Base-by-base conservation (phyloP, 2,797 vertebrate species). In the Pseudomugil tenellus region DNA sequence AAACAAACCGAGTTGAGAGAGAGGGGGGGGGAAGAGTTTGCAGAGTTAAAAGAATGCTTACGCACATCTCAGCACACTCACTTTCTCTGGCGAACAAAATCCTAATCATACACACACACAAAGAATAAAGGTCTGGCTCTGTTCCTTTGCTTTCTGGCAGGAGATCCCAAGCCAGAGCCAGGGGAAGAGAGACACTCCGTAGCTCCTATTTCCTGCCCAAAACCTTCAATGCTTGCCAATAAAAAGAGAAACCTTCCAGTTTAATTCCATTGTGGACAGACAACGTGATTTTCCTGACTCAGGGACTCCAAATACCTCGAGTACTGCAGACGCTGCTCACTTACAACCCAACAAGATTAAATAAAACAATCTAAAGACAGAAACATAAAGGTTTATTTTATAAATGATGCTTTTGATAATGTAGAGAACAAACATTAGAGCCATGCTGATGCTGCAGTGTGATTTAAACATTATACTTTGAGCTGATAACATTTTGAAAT, bases 171-270 rank as follows among this genome's bases (percentile, higher is more conserved):
- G 73, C 74, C 86, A 84, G 76, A 76, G 81, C 80, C 79, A 74
- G 66, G 74, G 80, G 74, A 66, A 81, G 76, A 84, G 72, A 85
- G 70, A 85, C 74, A 68, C 60, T 60, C 57, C 48, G 55, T 74
- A 68, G 80, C 87, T 87, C 86, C 67, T 62, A 87, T 91, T 91
- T 92, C 90, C 92, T 92, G 91, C 77, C 82, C 81, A 37, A 56
- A 89, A 84, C 81, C 80, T 80, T 84, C 82, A 74, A 68, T 11
- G 51, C 55, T 85, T 89, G 90, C 92, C 91, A 92, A 90, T 67
- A 73, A 89, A 91, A 91, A 91, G 89, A 86, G 65, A 88, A 54
- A 57, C 66, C 56, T 35, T 88, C 79, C 84, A 90, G 84, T 90
- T 79, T 80, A 73, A 89, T 83, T 88, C 79, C 74, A 88, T 63